Evolutionary conservation across 2,888 invertebrate genomes (phyloP).

Genomic region (Cantharis nigra): DNA sequence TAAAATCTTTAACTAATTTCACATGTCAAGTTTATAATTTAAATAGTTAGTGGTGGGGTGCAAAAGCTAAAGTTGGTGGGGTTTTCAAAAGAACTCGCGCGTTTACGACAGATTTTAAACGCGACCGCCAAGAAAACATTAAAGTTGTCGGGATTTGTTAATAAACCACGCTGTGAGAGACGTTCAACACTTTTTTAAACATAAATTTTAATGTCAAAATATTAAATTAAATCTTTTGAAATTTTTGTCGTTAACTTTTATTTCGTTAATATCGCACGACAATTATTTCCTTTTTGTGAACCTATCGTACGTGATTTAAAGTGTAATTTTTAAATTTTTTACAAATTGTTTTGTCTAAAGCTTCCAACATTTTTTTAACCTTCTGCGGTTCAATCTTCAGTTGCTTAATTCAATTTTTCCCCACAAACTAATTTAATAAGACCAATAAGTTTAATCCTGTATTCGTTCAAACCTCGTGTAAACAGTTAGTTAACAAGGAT

Average conservation of each 20-base stretch:
- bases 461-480: conserved; percentile 6
- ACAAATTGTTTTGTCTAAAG: conserved; percentile 10
- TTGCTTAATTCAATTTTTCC: neutral
- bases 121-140: conserved; percentile 13
- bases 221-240: neutral
- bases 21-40: conserved; percentile 8
- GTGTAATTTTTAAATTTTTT: neutral
- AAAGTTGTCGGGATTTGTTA: conserved; percentile 5
- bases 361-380: neutral
- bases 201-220: neutral
- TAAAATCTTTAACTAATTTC: neutral
- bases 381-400: neutral
- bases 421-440: neutral
- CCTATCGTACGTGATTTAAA: neutral
- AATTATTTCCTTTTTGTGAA: neutral
- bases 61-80: conserved; percentile 18
- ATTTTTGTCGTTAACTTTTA: neutral
- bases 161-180: neutral
- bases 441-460: neutral
- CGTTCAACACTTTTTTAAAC: neutral
- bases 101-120: conserved; percentile 18
- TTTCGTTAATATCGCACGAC: neutral
- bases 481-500: conserved; percentile 9
- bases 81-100: conserved; percentile 6
- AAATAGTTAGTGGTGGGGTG: conserved; percentile 19